Conservation (phyloP, 1,140 invertebrate species). For the Drosophila nikananu region DNA sequence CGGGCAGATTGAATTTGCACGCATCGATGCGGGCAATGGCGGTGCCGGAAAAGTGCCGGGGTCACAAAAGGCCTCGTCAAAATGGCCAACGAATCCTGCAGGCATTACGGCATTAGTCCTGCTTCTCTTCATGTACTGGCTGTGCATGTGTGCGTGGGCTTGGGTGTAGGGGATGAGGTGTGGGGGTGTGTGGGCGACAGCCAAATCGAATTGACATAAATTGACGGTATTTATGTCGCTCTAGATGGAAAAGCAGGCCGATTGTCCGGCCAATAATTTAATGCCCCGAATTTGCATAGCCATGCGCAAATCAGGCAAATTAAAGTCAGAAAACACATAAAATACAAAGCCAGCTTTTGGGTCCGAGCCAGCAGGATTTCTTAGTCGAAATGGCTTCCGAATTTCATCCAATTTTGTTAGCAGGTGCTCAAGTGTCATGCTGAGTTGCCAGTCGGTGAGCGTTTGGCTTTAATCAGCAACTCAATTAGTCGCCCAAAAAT, state of each 20-base stretch:
- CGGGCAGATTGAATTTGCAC: constrained; percentile 76
- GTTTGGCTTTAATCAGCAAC: constrained; percentile 18
- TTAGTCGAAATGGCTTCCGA: not conserved
- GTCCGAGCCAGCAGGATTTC: constrained; percentile 6
- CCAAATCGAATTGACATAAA: constrained; percentile 80
- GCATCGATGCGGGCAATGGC: constrained; percentile 50
- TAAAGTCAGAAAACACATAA: constrained; percentile 25
- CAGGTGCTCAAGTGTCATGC: constrained; percentile 24
- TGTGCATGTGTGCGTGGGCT: constrained; percentile 16
- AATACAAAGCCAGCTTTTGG: constrained; percentile 22
- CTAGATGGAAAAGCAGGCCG: constrained; percentile 43
- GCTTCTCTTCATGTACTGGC: constrained; percentile 1
- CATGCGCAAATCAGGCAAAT: constrained; percentile 26
- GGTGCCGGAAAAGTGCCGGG: constrained; percentile 18
- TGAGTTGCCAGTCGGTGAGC: constrained; percentile 4
- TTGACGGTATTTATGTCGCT: constrained; percentile 56
- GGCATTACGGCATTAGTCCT: constrained; percentile 62
- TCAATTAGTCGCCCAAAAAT: constrained; percentile 25
- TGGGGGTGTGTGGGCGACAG: constrained; percentile 6
- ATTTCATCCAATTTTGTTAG: not conserved
- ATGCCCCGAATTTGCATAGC: constrained; percentile 38
- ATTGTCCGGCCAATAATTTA: constrained; percentile 39
- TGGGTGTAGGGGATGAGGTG: too few species aligned
- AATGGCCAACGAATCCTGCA: constrained; percentile 54
- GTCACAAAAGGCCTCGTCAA: constrained; percentile 64